Base-by-base conservation (phyloP, 2,113 vertebrate genomes). In the Phasianus colchicus region DNA sequence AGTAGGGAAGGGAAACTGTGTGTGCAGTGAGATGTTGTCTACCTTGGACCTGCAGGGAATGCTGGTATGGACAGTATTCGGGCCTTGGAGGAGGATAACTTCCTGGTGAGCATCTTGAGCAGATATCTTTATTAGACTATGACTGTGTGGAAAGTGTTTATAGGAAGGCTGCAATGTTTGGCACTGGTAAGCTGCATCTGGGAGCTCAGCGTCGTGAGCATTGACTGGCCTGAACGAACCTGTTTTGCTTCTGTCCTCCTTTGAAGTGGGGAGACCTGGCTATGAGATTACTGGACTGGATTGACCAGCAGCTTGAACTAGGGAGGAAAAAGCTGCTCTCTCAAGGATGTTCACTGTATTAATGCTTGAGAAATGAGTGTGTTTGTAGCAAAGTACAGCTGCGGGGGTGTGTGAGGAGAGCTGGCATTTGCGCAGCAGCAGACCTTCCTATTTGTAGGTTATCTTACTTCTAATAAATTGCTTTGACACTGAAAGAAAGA, bases 121-220 rank as follows among this genome's bases (percentile, higher is more conserved):
- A 9, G 12, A 27, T 63, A 50, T 29, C 54, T 79, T 18, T 14
- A 18, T 45, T 11, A 36, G 6, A 5, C 7, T 38, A 0, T 19
- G 19, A 43, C 25, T 58, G 72, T 47, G 3, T 11, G 21, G 29
- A 24, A n/a, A n/a, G 15, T 3, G 1, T 45, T 58, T 27, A 15
- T 10, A 32, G 66, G 48, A 30, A 61, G 58, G 32, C 34, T 21
- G 9, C 1, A 3, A 0, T 25, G 34, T 6, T 29, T 2, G 5
- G 24, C 10, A 2, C 38, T 30, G 54, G 1, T 1, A 6, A n/a
- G 36, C 38, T 61, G 45, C 11, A 19, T 30, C 19, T 48, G 34
- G 18, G 73, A 82, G 57, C 32, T 8, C 4, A 0, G 54, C 19
- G 1, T 1, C 13, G 15, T 27, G 61, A 5, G 34, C 3, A 0